Conservation (phyloP, 1,140 invertebrate species). For the Ips nitidus region DNA sequence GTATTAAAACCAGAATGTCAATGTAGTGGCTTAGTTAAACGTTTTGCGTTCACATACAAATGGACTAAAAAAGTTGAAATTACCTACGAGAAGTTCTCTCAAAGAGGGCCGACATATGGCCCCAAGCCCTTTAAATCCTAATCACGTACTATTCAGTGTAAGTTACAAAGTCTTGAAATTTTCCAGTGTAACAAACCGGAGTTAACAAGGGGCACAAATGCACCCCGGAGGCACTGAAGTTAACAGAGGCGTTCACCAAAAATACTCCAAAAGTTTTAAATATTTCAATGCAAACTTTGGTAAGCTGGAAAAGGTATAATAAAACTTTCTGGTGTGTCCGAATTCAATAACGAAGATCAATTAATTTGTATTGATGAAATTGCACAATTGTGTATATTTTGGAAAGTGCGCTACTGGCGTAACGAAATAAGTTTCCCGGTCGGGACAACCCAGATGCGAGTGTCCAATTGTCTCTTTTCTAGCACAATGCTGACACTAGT, state of each 20-base stretch:
- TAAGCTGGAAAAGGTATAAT: too few relatives aligned
- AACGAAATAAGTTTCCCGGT: not conserved
- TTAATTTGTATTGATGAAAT: too few relatives aligned
- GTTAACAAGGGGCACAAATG: conserved; percentile 43
- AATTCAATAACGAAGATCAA: too few relatives aligned
- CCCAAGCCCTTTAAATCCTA: conserved; percentile 29
- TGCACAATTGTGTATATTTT: too few relatives aligned
- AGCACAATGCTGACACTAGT: not conserved
- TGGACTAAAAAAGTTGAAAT: not conserved
- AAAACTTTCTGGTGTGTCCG: too few relatives aligned
- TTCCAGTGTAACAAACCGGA: conserved; percentile 43
- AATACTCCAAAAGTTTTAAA: not conserved
- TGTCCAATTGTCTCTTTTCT: conserved; percentile 42
- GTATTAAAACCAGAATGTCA: too few relatives aligned
- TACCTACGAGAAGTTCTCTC: conserved; percentile 17
- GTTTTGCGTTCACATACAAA: too few relatives aligned
- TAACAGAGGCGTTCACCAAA: conserved; percentile 14
- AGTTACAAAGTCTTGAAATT: conserved; percentile 41
- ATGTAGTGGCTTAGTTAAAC: too few relatives aligned
- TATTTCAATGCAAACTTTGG: too few relatives aligned
- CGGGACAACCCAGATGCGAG: conserved; percentile 38
- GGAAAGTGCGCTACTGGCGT: too few relatives aligned
- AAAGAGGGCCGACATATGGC: conserved; percentile 27
- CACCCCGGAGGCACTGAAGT: conserved; percentile 31
- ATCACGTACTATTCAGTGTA: conserved; percentile 36